Evolutionary conservation across 1,140 invertebrate genomes (phyloP).

Genomic region (Battus philenor): DNA sequence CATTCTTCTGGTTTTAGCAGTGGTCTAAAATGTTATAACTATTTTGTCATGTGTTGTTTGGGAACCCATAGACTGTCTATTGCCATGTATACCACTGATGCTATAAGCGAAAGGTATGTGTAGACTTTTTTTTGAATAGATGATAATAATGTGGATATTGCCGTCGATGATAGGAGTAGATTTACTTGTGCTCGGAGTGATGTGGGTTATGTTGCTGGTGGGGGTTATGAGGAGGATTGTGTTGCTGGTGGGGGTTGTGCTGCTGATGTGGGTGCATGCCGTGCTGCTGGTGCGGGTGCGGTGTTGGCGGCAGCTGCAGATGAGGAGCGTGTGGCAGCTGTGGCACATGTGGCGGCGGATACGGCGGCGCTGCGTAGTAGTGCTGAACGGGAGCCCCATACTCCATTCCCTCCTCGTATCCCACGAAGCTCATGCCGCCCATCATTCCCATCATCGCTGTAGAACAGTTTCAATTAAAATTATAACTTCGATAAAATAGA

Average conservation of each 20-base stretch:
- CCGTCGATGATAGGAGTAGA: too few relatives aligned
- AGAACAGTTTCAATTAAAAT: too few relatives aligned
- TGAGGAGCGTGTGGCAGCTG: constrained; percentile 19
- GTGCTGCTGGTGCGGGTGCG: constrained; percentile 3
- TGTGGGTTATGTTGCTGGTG: neutral
- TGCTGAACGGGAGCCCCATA: constrained; percentile 32
- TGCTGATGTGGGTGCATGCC: neutral
- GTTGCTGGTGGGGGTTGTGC: neutral
- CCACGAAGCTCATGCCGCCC: constrained; percentile 48
- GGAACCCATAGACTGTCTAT: too few relatives aligned
- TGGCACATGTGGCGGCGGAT: constrained; percentile 25
- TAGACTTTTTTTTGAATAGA: too few relatives aligned
- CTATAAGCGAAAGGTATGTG: too few relatives aligned
- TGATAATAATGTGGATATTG: too few relatives aligned
- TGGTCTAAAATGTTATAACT: too few relatives aligned
- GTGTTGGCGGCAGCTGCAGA: constrained; percentile 18
- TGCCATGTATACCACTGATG: too few relatives aligned
- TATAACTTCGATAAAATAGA: too few relatives aligned
- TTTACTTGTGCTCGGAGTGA: constrained; percentile 4
- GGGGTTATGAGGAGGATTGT: neutral
- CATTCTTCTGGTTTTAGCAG: too few relatives aligned
- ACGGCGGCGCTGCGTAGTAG: constrained; percentile 35
- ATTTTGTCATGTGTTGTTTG: too few relatives aligned
- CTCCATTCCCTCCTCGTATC: constrained; percentile 45
- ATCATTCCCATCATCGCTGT: constrained; percentile 58